Conservation (phyloP, 2,797 vertebrate species). For the Ficedula albicollis region DNA sequence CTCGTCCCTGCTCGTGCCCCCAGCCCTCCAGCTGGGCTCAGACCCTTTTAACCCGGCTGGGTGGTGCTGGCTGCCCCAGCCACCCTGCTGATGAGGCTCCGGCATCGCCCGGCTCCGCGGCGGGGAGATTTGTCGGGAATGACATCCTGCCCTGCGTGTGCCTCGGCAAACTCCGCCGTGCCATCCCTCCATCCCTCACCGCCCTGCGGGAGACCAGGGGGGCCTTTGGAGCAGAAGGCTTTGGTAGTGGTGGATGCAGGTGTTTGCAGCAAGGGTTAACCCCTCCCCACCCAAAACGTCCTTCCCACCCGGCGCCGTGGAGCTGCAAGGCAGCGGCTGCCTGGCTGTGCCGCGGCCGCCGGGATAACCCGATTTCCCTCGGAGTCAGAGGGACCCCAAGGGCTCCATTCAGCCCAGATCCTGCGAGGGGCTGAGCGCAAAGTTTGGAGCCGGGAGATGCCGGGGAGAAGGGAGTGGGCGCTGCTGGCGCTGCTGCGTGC, state of each 20-base stretch:
- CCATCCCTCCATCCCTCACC: background rate
- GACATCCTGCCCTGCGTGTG: background rate
- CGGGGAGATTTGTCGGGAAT: background rate
- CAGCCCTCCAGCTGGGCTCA: background rate
- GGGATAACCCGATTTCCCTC: background rate
- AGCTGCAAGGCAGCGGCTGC: background rate
- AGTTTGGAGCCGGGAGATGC: background rate
- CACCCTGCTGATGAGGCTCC: background rate
- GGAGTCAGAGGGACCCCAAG: background rate
- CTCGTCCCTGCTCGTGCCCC: background rate
- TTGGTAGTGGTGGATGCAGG: constrained; percentile 46
- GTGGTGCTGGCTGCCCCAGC: constrained; percentile 14
- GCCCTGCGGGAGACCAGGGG: background rate
- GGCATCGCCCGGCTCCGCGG: background rate
- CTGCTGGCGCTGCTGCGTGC: background rate
- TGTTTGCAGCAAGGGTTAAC: constrained; percentile 55
- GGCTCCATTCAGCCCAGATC: background rate
- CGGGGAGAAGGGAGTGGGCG: background rate
- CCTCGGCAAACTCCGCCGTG: background rate
- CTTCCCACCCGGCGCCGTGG: background rate
- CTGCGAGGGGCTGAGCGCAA: background rate
- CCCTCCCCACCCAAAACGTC: constrained; percentile 20
- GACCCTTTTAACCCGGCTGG: background rate
- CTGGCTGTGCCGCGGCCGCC: background rate
- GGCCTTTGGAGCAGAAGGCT: background rate